Percentiles rank a stretch among this genome's conserved stretches.
phyloP scores from a whole-genome alignment of 2,113 vertebrate genomes.

The Piprites chloris region DNA sequence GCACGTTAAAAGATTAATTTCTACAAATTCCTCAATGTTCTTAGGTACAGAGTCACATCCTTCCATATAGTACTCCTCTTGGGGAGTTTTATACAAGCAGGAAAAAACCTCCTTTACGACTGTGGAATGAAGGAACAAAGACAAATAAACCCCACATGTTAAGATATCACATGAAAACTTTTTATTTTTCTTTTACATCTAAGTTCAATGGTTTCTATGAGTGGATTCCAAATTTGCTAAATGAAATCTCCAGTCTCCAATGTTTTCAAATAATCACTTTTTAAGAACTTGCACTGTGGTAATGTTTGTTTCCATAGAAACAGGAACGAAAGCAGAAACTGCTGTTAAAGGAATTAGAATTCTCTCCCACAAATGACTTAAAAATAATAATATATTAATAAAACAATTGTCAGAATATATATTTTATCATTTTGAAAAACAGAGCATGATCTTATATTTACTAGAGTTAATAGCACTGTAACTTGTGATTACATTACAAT shows the following conservation, averaged over 20 bases:
- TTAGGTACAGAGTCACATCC: background rate
- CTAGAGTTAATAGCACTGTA: background rate
- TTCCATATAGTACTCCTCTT: background rate
- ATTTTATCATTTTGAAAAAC: conserved; percentile 7
- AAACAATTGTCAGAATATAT: background rate
- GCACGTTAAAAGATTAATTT: background rate
- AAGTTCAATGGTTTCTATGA: background rate
- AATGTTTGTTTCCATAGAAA: conserved; percentile 62
- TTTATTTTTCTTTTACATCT: background rate
- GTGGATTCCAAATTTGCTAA: background rate
- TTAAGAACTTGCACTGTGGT: background rate
- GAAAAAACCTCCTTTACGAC: background rate
- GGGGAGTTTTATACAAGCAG: background rate
- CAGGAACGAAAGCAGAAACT: background rate
- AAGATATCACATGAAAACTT: background rate
- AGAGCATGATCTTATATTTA: background rate
- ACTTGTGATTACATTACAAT: background rate
- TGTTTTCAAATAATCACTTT: conserved; percentile 35
- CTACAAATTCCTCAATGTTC: background rate
- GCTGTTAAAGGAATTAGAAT: background rate
- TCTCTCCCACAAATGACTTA: background rate
- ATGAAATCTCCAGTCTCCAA: background rate
- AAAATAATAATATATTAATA: conserved; percentile 21
- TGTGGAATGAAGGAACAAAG: background rate
- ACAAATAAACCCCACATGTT: background rate